Conservation (phyloP, 2,113 vertebrate species). For the Phocoena sinus region DNA sequence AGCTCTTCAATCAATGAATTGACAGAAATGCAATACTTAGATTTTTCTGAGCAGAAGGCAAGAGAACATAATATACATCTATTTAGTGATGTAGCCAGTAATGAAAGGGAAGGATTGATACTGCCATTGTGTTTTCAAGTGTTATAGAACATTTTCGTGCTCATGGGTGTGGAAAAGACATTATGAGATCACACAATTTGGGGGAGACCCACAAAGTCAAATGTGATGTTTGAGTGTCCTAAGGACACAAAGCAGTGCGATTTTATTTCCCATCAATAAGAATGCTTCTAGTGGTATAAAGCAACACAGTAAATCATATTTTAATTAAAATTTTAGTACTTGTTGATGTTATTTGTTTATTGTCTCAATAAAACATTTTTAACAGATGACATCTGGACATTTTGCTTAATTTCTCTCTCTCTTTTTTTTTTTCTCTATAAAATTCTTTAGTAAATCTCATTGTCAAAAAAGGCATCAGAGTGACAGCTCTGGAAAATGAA, state of each 20-base stretch:
- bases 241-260: constrained; percentile 40
- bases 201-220: constrained; percentile 53
- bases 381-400: constrained; percentile 76
- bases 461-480: constrained; percentile 52
- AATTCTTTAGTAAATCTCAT: constrained; percentile 69
- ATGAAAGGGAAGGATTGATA: constrained; percentile 58
- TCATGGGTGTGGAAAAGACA: constrained; percentile 57
- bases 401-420: constrained; percentile 61
- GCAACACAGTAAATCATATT: constrained; percentile 73
- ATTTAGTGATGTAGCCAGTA: constrained; percentile 61
- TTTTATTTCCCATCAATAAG: constrained; percentile 59
- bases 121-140: constrained; percentile 43
- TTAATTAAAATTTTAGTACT: constrained; percentile 78
- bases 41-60: constrained; percentile 69
- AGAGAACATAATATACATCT: constrained; percentile 62
- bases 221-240: constrained; percentile 52
- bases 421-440: constrained; percentile 47
- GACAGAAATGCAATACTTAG: constrained; percentile 73
- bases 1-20: constrained; percentile 73
- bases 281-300: not conserved
- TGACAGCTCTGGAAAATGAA: constrained; percentile 49
- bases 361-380: constrained; percentile 73
- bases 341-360: constrained; percentile 73
- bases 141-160: constrained; percentile 51
- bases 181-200: not conserved